phyloP scores from a whole-genome alignment of 1,140 invertebrate species.

The Drosophila pectinifera region DNA sequence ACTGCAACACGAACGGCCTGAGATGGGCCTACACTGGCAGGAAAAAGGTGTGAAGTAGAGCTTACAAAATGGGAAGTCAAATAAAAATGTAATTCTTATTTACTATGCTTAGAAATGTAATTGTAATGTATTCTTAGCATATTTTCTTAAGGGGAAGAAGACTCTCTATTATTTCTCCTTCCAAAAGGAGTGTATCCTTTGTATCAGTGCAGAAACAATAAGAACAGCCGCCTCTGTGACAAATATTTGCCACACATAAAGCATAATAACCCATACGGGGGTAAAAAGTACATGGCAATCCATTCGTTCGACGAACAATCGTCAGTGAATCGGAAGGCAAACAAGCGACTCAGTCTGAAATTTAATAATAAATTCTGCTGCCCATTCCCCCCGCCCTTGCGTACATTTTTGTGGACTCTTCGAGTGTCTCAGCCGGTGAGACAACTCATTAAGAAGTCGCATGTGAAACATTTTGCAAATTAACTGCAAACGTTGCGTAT shows the following conservation, averaged over 20 bases:
- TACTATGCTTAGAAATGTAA: no score
- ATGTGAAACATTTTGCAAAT: constrained; percentile 78
- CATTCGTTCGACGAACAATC: constrained; percentile 30
- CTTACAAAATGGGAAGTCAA: not conserved
- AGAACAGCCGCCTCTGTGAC: constrained; percentile 28
- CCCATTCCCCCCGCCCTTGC: not conserved
- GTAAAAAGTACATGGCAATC: constrained; percentile 12
- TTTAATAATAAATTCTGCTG: constrained; percentile 49
- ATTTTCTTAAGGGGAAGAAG: no score
- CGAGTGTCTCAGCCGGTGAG: constrained; percentile 42
- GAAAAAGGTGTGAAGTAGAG: fast-evolving
- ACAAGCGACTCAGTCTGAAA: constrained; percentile 39
- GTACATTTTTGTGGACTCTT: constrained; percentile 24
- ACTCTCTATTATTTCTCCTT: no score
- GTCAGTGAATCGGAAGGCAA: constrained; percentile 59
- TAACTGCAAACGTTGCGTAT: constrained; percentile 79
- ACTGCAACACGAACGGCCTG: constrained; percentile 27
- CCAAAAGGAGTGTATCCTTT: no score
- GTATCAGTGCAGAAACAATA: constrained; percentile 7
- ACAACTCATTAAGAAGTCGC: constrained; percentile 77
- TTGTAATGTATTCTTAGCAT: no score
- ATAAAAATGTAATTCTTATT: no score
- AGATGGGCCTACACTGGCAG: not conserved
- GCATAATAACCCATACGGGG: constrained; percentile 55
- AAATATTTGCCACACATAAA: constrained; percentile 68